Percentiles rank a stretch among this genome's conserved stretches.
These are phyloP conservation scores for Amphipyra tragopoginis DNA, from an alignment of 2,888 invertebrate species.

Conservation along the genomic window DNA sequence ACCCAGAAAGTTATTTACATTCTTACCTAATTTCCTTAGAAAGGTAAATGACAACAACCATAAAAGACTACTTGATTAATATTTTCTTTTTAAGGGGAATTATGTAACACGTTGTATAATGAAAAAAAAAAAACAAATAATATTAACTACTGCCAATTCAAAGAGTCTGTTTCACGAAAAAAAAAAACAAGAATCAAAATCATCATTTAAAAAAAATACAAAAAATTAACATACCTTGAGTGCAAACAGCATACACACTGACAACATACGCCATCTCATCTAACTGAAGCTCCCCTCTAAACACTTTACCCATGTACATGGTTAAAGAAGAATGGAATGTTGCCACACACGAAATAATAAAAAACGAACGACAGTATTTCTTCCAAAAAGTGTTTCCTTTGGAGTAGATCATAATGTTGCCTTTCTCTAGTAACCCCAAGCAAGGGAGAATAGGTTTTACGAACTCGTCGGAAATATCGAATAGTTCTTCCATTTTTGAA, in stretches of 20 bases:
- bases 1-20: no score
- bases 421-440: constrained; percentile 50
- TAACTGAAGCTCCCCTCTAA: constrained; percentile 47
- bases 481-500: constrained; percentile 45
- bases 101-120: no score
- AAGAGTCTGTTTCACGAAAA: no score
- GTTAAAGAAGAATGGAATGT: constrained; percentile 41
- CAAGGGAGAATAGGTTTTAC: constrained; percentile 46
- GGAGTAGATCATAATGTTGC: constrained; percentile 52
- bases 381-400: constrained; percentile 22
- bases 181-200: neutral
- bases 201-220: constrained; percentile 7
- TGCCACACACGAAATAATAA: constrained; percentile 43
- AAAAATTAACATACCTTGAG: constrained; percentile 57
- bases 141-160: no score
- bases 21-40: no score
- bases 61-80: no score
- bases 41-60: no score
- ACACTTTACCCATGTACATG: constrained; percentile 46
- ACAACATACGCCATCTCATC: constrained; percentile 57
- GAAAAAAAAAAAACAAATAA: no score
- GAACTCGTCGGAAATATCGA: constrained; percentile 55
- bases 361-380: constrained; percentile 36
- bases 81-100: no score
- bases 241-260: constrained; percentile 56